A percentile compares a stretch with the other conserved stretches of the same genome.
Evolutionary conservation across 2,888 invertebrate species (phyloP).

Genomic region (Anagyrus pseudococci): DNA sequence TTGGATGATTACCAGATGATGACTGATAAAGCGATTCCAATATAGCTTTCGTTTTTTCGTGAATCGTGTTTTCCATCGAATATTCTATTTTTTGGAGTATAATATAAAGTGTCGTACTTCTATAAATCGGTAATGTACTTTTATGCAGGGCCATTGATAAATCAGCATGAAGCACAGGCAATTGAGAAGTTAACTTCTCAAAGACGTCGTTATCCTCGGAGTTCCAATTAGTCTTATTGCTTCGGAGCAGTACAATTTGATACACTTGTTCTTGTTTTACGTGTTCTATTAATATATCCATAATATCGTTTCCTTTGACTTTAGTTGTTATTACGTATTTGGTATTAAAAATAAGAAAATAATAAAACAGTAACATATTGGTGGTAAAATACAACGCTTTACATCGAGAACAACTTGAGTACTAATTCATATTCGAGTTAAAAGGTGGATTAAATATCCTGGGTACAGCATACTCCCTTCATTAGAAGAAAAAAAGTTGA

Average conservation of each 20-base stretch:
- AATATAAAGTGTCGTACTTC: conserved; percentile 8
- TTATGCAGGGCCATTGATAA: not conserved
- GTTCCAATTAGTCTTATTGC: not conserved
- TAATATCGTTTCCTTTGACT: no score
- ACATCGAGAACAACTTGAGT: no score
- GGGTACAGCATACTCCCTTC: no score
- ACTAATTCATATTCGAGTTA: no score
- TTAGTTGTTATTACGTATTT: no score
- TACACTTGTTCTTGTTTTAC: not conserved
- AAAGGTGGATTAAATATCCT: no score
- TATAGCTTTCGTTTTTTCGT: not conserved
- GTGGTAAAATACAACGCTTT: no score
- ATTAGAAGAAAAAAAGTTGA: no score
- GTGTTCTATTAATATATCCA: conserved; percentile 10
- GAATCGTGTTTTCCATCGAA: not conserved
- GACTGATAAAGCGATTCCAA: not conserved
- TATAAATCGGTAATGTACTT: not conserved
- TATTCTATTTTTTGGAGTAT: conserved; percentile 2
- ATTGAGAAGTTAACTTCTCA: not conserved
- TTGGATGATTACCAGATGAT: not conserved
- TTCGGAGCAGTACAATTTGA: conserved; percentile 10
- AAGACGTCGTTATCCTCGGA: not conserved
- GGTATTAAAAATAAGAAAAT: no score
- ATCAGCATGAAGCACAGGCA: conserved; percentile 3
- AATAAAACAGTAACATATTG: no score